Base-by-base conservation (phyloP, 2,888 invertebrate species). In the Encarsia formosa region DNA sequence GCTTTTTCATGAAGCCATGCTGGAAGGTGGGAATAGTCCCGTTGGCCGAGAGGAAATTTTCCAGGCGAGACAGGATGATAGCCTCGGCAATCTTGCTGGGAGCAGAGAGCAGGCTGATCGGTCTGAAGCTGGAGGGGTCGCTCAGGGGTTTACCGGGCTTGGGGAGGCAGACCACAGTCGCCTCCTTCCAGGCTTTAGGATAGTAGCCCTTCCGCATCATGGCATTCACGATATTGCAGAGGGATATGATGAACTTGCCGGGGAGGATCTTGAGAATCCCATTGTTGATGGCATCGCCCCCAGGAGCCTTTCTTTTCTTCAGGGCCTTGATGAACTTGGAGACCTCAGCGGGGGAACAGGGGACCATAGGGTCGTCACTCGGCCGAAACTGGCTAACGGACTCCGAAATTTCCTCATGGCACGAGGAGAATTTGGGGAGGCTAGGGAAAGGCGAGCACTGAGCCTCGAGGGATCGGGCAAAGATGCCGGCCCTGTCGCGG, bases 1-100 rank as follows among this genome's bases (percentile, higher is more conserved):
- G n/a, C n/a, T n/a, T n/a, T n/a, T n/a, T n/a, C n/a, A n/a, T n/a
- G n/a, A n/a, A n/a, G n/a, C n/a, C n/a, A n/a, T n/a, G n/a, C n/a
- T n/a, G 5, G 38, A n/a, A n/a, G 15, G n/a, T n/a, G 8, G 23
- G 15, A 15, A 18, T 22, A 19, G 29, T 48, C 24, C 18, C 22
- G n/a, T 40, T 48, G 23, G 20, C 39, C 8, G 39, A 22, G 15
- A 48, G 19, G 22, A 13, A 24, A 13, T 48, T 26, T 3, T 37
- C 16, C 5, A 43, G 23, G 4, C 35, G n/a, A 18, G 38, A 19
- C 4, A 37, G 37, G n/a, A 48, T 48, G 13, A 49, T n/a, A 2
- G 24, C 37, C 24, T 49, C 49, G 1, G 47, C 38, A 4, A 48
- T 5, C 34, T 52, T 52, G 19, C 48, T 52, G 3, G 48, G 22